phyloP scores from a whole-genome alignment of 1,140 invertebrate genomes.

The Caenorhabditis tropicalis region DNA sequence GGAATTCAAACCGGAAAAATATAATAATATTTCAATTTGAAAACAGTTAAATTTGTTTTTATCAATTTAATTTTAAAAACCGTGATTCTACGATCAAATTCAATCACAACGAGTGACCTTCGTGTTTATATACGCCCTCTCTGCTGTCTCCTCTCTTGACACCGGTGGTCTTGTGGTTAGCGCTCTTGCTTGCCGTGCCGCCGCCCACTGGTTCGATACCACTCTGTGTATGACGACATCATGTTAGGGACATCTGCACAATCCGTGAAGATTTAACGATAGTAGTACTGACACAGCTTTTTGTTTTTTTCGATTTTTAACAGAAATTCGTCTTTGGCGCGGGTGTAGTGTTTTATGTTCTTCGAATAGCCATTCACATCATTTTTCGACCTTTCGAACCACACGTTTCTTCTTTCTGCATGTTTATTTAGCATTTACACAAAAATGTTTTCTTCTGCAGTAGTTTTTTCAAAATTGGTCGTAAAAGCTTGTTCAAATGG shows the following conservation, averaged over 20 bases:
- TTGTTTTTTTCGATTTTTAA: neutral
- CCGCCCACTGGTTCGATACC: slow-evolving; percentile 10
- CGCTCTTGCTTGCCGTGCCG: neutral
- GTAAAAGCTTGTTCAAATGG: too few species aligned
- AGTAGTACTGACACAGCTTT: slow-evolving; percentile 51
- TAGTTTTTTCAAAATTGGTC: too few species aligned
- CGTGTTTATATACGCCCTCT: neutral
- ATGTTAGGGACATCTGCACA: slow-evolving; percentile 51
- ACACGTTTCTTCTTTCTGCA: too few species aligned
- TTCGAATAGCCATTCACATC: too few species aligned
- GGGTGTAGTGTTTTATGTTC: too few species aligned
- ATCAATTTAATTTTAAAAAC: neutral
- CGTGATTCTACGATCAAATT: too few species aligned
- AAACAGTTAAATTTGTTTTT: neutral
- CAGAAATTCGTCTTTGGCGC: too few species aligned
- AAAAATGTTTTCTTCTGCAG: too few species aligned
- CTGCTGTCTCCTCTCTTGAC: neutral
- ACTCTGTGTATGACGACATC: slow-evolving; percentile 40
- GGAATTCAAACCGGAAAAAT: neutral
- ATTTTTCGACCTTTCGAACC: too few species aligned
- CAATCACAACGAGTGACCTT: neutral
- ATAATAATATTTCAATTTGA: neutral
- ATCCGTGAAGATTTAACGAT: slow-evolving; percentile 47
- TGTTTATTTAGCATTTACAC: too few species aligned
- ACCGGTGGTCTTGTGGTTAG: slow-evolving; percentile 14